A percentile compares a stretch with the other conserved stretches of the same genome.
Evolutionary conservation across 2,888 invertebrate genomes (phyloP).

Genomic region (Cheilosia soror): DNA sequence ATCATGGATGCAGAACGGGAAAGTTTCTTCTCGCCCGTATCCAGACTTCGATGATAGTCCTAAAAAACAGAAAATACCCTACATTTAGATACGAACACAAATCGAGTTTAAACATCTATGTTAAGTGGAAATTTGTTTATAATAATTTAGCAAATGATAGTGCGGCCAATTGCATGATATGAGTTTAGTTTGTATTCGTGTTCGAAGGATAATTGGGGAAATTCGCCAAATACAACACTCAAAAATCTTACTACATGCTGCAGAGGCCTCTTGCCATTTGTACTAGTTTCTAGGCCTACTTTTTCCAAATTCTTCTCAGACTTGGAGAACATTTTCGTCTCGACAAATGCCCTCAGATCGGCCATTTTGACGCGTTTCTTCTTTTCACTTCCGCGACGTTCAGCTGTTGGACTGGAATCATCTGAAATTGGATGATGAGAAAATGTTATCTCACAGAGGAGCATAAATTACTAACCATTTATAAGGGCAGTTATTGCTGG

Average conservation of each 20-base stretch:
- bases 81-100: not conserved
- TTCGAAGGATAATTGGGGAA: not conserved
- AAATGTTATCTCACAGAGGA: not conserved
- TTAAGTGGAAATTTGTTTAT: slow-evolving; percentile 21
- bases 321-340: slow-evolving; percentile 94
- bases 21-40: slow-evolving; percentile 91
- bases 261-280: slow-evolving; percentile 85
- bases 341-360: slow-evolving; percentile 95
- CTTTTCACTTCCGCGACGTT: slow-evolving; percentile 91
- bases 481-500: slow-evolving; percentile 82
- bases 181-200: slow-evolving; percentile 64
- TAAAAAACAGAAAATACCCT: slow-evolving; percentile 79
- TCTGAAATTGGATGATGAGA: slow-evolving; percentile 76
- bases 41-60: slow-evolving; percentile 93
- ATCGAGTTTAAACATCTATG: slow-evolving; percentile 28
- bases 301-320: slow-evolving; percentile 96
- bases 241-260: slow-evolving; percentile 86
- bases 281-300: slow-evolving; percentile 89
- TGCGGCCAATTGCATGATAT: slow-evolving; percentile 69
- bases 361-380: slow-evolving; percentile 96
- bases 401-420: slow-evolving; percentile 79
- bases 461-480: slow-evolving; percentile 22
- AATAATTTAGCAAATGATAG: slow-evolving; percentile 42
- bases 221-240: slow-evolving; percentile 58
- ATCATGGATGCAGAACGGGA: slow-evolving; percentile 89